Percentiles rank a stretch among this genome's conserved stretches.
phyloP scores from a whole-genome alignment of 2,888 invertebrate genomes.

The Cerastis leucographa region DNA sequence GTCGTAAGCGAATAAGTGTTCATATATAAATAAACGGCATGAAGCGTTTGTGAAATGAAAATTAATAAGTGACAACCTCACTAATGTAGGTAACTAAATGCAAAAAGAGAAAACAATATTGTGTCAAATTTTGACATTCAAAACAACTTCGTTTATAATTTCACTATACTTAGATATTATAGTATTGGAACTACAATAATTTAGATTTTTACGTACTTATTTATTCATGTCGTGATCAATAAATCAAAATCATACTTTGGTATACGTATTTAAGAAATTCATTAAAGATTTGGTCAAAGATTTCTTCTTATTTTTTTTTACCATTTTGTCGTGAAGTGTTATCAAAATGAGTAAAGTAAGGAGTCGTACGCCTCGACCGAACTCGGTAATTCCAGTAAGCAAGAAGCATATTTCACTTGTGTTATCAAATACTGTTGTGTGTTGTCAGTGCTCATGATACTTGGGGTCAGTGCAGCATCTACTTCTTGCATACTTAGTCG shows the following conservation, averaged over 20 bases:
- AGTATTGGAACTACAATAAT: constrained; percentile 26
- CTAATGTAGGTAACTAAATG: neutral
- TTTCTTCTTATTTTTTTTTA: constrained; percentile 18
- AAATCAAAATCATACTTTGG: constrained; percentile 49
- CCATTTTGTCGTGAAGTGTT: constrained; percentile 24
- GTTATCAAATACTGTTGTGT: neutral
- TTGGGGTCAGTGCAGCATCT: neutral
- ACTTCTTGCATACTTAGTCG: neutral
- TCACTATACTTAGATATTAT: neutral
- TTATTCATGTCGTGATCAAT: constrained; percentile 45
- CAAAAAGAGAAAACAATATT: constrained; percentile 1
- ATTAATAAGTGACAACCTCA: constrained; percentile 9
- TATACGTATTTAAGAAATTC: constrained; percentile 39
- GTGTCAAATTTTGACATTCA: constrained; percentile 41
- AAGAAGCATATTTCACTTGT: constrained; percentile 5
- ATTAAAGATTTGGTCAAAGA: constrained; percentile 8
- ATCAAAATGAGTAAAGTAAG: constrained; percentile 27
- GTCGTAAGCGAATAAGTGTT: constrained; percentile 4
- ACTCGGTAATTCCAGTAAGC: constrained; percentile 32
- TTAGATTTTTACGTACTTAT: constrained; percentile 52
- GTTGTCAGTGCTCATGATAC: neutral
- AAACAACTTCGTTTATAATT: constrained; percentile 8
- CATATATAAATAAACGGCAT: constrained; percentile 35
- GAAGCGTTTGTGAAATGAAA: constrained; percentile 3
- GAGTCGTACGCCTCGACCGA: neutral